Evolutionary conservation across 2,888 invertebrate species (phyloP), one percentile per base, ranked within the genome.

Genomic region (Cenopis cana): DNA sequence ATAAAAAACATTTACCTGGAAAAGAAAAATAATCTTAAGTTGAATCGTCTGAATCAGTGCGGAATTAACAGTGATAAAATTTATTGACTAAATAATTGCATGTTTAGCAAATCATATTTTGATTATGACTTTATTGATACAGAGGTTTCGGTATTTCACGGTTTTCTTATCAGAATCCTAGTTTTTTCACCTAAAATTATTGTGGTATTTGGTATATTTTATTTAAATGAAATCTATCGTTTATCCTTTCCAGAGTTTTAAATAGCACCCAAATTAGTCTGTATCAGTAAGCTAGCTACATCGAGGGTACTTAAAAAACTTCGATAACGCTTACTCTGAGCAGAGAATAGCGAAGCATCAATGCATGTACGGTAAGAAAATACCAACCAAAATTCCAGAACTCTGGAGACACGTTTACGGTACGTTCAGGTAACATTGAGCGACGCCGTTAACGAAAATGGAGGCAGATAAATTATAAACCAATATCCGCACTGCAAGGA

Each of bases 401-500:
- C 36, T 36, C 36, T 18, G 1, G 11, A 38, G 12, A 57, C 18
- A 18, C 49, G 24, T 29, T 36, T 17, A 60, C 46, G 24, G 46
- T 41, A n/a, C 6, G n/a, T 24, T 55, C 38, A 41, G 41, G 55
- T 46, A 56, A 56, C 24, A 69, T 20, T 55, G 62, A 64, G 55
- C 33, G 46, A 50, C 20, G 33, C 71, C 55, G 65, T 29, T 54
- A 61, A 61, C 61, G 71, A 49, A 46, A 67, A 60, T 52, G 46
- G 55, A 46, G 11, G 18, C 18, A 50, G 36, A 67, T 71, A 67
- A 71, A 71, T 71, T 71, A 71, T 71, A 71, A 71, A 71, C 66
- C 67, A 71, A 71, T 71, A 71, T 61, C 71, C 61, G 60, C 61
- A 50, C 24, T 61, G 66, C 71, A 71, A 71, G 71, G 67, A 71